Base-by-base conservation (phyloP, 2,888 invertebrate species). In the Alentia gelatinosa region DNA sequence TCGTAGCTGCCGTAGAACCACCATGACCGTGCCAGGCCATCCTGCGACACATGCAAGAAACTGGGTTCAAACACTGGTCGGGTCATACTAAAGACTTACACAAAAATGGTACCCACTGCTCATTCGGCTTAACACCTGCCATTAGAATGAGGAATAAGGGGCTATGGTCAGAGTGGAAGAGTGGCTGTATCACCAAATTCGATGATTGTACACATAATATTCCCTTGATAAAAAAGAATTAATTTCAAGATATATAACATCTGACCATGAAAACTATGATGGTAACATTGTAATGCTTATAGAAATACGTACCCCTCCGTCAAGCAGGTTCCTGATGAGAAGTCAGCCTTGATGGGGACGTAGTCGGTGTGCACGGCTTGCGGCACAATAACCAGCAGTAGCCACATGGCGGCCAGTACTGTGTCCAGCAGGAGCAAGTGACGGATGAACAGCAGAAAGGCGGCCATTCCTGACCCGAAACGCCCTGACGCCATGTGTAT, bases 1-100 rank as follows among this genome's bases (percentile, higher is more conserved):
- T 89, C 35, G 68, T 89, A 89, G 68, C 26, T 89, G 3, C 89
- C 89, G 37, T 63, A 89, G 68, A 89, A 89, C 56, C 42, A 37
- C 89, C 89, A 89, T 9, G 89, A 89, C 37, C n/a, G 30, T 9
- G 63, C 30, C 56, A 89, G 30, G 40, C 47, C 89, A 35, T 89
- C 12, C 89, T 89, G 68, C n/a, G 12, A 9, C n/a, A n/a, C n/a
- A 15, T 35, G 19, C 23, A 4, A 42, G 47, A 42, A 42, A 15
- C 47, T 42, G 15, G 7, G 9, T 42, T 42, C 47, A 42, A 42
- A 12, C 15, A 42, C 47, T n/a, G n/a, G n/a, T n/a, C n/a, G n/a
- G n/a, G n/a, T n/a, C n/a, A n/a, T n/a, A n/a, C n/a, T n/a, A n/a
- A n/a, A n/a, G n/a, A n/a, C n/a, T n/a, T n/a, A n/a, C n/a, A n/a